Base-by-base conservation (phyloP, 1,140 invertebrate species). In the Caerostris extrusa region DNA sequence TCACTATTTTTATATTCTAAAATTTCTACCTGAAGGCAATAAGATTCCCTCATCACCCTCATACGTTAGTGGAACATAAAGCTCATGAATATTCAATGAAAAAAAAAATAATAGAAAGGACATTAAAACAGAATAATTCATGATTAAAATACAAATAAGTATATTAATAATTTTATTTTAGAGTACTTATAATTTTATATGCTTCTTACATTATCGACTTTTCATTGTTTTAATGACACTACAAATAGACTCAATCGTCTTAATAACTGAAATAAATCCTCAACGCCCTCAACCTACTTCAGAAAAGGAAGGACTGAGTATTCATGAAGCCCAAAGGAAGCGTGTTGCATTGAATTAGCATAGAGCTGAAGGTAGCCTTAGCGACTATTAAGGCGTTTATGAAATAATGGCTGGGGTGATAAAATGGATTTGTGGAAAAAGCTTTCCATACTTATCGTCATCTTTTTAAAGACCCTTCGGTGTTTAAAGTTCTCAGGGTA, bases 381-480 rank as follows among this genome's bases (percentile, higher is more conserved):
- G 19, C 6, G 50, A 53, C 71, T 8, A 81, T 81, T 81, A 81
- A 81, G 50, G 19, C 19, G 17, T 19, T 81, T 81, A 81, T 81
- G 71, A 53, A 81, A 81, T 81, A 81, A 81, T 81, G 71, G 50
- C 17, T 6, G n/a, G 50, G 19, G 50, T 6, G 71, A 81, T 81
- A 81, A 81, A 81, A 81, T 19, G 71, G 71, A 19, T 81, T 81
- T 81, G n/a, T n/a, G 14, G 2, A 67, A 67, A 67, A 67, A 67
- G 61, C 61, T 17, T 67, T 67, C 17, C 34, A 5, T 67, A 67
- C 61, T 67, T 67, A 67, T 67, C 61, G 12, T n/a, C 61, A 34
- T 67, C 61, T 67, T 67, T 67, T 67, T 67, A 67, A 67, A 67
- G 61, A 67, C 5, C 12, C 61, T 67, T 67, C n/a, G 17, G 61